Percentiles rank a stretch among this genome's conserved stretches.
phyloP scores from a whole-genome alignment of 2,888 invertebrate species.

The Catocala fraxini region DNA sequence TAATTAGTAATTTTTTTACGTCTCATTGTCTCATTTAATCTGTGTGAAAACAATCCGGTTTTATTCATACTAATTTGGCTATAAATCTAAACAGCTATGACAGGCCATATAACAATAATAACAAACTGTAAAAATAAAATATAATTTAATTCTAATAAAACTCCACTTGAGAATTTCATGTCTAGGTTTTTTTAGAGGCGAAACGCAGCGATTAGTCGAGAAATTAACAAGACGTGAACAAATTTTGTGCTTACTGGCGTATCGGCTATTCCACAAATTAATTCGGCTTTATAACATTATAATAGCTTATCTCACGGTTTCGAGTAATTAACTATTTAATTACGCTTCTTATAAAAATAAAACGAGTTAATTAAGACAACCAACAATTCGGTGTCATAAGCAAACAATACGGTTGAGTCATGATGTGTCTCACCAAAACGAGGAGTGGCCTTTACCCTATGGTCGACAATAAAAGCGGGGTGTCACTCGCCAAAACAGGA shows the following conservation, averaged over 20 bases:
- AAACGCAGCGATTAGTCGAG: constrained; percentile 7
- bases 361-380: neutral
- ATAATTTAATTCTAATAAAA: too few species aligned
- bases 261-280: constrained; percentile 9
- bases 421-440: constrained; percentile 38
- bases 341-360: neutral
- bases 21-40: too few species aligned
- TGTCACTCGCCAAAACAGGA: constrained; percentile 63
- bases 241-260: constrained; percentile 5
- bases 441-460: constrained; percentile 61
- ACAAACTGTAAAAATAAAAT: too few species aligned
- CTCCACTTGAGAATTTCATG: too few species aligned
- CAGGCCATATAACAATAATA: too few species aligned
- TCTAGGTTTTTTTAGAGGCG: neutral
- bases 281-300: neutral
- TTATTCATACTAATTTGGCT: too few species aligned
- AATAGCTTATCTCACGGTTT: neutral
- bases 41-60: too few species aligned
- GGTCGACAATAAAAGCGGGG: constrained; percentile 57
- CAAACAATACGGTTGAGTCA: constrained; percentile 33
- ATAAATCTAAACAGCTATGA: too few species aligned
- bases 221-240: constrained; percentile 4
- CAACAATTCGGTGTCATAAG: neutral
- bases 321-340: neutral
- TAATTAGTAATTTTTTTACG: too few species aligned